These are phyloP conservation scores for Microplitis manilae DNA, from an alignment of 2,888 invertebrate genomes.

Conservation along the genomic window DNA sequence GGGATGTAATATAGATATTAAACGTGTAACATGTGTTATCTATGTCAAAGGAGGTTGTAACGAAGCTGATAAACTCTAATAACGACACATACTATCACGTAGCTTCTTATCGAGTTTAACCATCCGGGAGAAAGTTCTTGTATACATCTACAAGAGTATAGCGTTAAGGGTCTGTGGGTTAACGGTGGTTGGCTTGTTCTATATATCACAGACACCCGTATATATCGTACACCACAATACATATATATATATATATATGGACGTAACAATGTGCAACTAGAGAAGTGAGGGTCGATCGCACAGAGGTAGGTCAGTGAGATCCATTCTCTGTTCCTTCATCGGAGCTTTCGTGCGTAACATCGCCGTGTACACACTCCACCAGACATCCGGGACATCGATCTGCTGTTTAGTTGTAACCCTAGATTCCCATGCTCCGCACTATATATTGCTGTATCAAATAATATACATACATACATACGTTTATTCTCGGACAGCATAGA, in stretches of 20 bases:
- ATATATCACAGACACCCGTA: not conserved
- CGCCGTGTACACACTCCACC: constrained; percentile 47
- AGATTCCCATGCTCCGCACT: constrained; percentile 17
- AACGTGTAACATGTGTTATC: constrained; percentile 11
- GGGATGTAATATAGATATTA: not conserved
- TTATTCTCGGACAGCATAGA: not conserved
- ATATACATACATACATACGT: not conserved
- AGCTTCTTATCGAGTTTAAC: constrained; percentile 37
- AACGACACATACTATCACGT: constrained; percentile 30
- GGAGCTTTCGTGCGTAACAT: constrained; percentile 33
- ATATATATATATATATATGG: not conserved
- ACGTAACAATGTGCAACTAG: constrained; percentile 2
- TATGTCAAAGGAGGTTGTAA: constrained; percentile 28
- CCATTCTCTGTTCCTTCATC: constrained; percentile 20
- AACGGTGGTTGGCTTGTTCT: constrained; percentile 27
- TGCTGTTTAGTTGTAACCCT: constrained; percentile 46
- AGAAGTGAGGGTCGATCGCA: constrained; percentile 33
- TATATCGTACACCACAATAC: constrained; percentile 8
- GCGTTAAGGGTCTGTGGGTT: constrained; percentile 46
- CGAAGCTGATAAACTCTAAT: constrained; percentile 32
- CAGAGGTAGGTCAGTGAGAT: constrained; percentile 42
- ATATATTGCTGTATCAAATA: constrained; percentile 22
- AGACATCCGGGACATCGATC: constrained; percentile 58
- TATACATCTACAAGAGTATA: constrained; percentile 21
- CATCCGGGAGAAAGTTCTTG: constrained; percentile 37